phyloP scores from a whole-genome alignment of 2,113 vertebrate species.

The Neomonachus schauinslandi region DNA sequence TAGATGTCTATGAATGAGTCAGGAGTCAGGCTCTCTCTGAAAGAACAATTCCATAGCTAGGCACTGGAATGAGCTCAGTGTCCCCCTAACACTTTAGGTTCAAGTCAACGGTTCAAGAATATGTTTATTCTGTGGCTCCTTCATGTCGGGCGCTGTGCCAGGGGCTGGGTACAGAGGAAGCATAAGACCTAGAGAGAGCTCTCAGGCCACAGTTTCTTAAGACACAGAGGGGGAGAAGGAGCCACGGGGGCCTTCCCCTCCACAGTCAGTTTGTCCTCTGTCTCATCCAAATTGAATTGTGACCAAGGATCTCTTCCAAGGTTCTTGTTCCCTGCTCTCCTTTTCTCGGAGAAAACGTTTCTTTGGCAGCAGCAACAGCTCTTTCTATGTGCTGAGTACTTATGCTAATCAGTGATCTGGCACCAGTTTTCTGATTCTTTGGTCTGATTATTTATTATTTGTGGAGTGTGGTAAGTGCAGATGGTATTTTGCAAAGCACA shows the following conservation, averaged over 20 bases:
- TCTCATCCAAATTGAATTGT: conserved; percentile 56
- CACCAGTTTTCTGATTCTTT: conserved; percentile 71
- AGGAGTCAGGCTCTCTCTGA: conserved; percentile 2
- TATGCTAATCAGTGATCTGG: conserved; percentile 75
- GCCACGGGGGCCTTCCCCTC: neutral
- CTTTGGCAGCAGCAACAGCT: conserved; percentile 64
- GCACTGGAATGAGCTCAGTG: neutral
- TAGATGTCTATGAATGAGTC: neutral
- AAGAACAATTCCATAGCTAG: conserved; percentile 26
- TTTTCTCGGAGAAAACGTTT: conserved; percentile 74
- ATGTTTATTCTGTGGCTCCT: neutral
- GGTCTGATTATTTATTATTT: conserved; percentile 82
- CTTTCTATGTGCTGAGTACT: conserved; percentile 67
- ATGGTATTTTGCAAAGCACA: conserved; percentile 78
- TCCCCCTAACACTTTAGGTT: conserved; percentile 13
- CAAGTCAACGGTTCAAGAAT: neutral
- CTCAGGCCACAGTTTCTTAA: neutral
- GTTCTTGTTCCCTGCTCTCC: conserved; percentile 58
- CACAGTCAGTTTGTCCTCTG: conserved; percentile 6
- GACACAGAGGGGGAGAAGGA: neutral
- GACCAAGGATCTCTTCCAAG: conserved; percentile 61
- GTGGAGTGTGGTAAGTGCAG: conserved; percentile 74
- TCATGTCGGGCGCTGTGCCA: neutral
- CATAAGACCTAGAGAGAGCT: neutral
- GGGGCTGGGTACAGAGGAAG: neutral